A percentile compares a stretch with the other conserved stretches of the same genome.
Conservation (phyloP, 2,888 invertebrate genomes). For the Seira musarum region DNA sequence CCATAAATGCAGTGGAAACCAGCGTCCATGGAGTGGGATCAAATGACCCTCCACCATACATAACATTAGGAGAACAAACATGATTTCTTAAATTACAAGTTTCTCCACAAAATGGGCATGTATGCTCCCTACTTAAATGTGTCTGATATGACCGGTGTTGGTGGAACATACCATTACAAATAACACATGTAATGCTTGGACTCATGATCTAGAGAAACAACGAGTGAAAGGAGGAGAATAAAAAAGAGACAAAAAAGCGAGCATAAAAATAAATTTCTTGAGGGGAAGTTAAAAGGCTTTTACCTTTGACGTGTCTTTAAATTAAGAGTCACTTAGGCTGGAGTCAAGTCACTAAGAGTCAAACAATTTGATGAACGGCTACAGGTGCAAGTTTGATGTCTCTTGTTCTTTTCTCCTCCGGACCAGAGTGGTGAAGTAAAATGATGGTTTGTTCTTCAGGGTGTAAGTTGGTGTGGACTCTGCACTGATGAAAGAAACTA, state of each 20-base stretch:
- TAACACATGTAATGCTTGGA: not conserved
- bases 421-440: too few relatives aligned
- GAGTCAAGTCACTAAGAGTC: too few relatives aligned
- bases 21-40: not conserved
- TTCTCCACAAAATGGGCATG: conserved; percentile 9
- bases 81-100: not conserved
- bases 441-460: too few relatives aligned
- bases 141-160: conserved; percentile 12
- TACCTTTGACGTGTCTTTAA: too few relatives aligned
- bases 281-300: not conserved
- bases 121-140: not conserved
- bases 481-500: too few relatives aligned
- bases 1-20: not conserved
- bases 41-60: not conserved
- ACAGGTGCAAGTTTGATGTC: too few relatives aligned
- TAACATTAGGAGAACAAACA: not conserved
- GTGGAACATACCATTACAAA: not conserved
- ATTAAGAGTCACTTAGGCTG: too few relatives aligned
- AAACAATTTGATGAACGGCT: too few relatives aligned
- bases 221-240: too few relatives aligned
- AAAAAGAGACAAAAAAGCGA: not conserved
- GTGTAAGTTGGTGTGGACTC: too few relatives aligned
- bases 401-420: too few relatives aligned
- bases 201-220: not conserved
- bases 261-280: not conserved